A percentile compares a stretch with the other conserved stretches of the same genome.
Conservation (phyloP, 53 echinoderm and acorn worm species). For the Temnopleurus reevesii region DNA sequence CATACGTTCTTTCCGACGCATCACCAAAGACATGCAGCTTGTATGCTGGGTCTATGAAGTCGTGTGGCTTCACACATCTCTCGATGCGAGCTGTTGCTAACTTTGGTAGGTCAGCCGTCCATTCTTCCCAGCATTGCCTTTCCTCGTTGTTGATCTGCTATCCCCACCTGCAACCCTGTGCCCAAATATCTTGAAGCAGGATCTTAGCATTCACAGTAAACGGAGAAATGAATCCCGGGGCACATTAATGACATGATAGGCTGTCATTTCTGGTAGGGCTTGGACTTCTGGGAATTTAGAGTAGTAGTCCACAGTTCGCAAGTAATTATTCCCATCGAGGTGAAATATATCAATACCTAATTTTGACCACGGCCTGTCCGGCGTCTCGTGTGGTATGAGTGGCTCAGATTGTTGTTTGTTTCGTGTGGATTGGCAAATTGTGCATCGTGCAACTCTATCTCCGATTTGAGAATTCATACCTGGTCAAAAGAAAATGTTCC, state of each 20-base stretch:
- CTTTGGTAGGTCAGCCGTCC: background rate
- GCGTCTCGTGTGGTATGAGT: too few species aligned
- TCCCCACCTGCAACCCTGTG: background rate
- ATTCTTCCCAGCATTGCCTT: background rate
- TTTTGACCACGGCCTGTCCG: too few species aligned
- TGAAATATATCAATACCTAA: too few species aligned
- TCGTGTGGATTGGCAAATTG: too few species aligned
- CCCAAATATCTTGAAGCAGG: background rate
- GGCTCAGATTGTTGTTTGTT: too few species aligned
- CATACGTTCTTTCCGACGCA: background rate
- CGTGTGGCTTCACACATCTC: background rate
- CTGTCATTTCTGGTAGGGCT: conserved; percentile 1
- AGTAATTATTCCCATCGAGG: too few species aligned
- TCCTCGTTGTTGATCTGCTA: too few species aligned
- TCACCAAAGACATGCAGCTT: background rate
- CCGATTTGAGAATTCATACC: too few species aligned
- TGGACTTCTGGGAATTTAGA: background rate
- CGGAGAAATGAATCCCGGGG: background rate
- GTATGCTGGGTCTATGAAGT: background rate
- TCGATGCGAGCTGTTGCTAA: background rate
- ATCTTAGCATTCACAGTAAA: background rate
- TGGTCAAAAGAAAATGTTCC: conserved; percentile 62
- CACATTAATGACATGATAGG: background rate
- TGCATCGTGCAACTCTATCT: too few species aligned
- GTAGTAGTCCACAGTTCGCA: conserved; percentile 34